These are phyloP conservation scores for Siphonodentalium dalli DNA, from an alignment of 2,888 invertebrate species.

Conservation along the genomic window DNA sequence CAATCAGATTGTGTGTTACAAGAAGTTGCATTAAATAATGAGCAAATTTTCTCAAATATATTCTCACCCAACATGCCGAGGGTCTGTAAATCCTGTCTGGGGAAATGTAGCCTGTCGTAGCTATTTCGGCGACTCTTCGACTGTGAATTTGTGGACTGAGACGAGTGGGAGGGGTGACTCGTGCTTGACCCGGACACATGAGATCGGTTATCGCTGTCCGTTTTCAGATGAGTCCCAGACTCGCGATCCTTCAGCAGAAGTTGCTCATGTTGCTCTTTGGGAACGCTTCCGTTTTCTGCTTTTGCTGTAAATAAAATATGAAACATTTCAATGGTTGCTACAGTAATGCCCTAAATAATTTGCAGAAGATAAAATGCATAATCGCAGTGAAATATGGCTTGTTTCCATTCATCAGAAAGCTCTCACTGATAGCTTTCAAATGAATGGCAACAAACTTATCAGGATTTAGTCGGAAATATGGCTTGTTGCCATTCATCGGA, in stretches of 20 bases:
- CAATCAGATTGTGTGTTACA: too few species aligned
- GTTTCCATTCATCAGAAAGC: too few species aligned
- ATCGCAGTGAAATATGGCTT: too few species aligned
- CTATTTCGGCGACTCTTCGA: constrained; percentile 61
- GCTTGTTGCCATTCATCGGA: too few species aligned
- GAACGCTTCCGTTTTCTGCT: constrained; percentile 71
- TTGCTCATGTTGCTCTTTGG: constrained; percentile 58
- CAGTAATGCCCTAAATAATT: too few species aligned
- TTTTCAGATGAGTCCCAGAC: constrained; percentile 63
- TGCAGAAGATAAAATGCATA: too few species aligned
- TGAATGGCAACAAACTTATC: too few species aligned
- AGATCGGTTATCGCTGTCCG: constrained; percentile 66
- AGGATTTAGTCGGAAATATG: too few species aligned
- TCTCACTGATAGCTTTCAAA: too few species aligned
- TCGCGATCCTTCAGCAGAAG: constrained; percentile 60
- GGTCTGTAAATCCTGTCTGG: constrained; percentile 75
- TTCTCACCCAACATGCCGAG: constrained; percentile 68
- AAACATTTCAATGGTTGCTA: too few species aligned
- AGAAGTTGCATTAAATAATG: too few species aligned
- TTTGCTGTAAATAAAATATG: constrained; percentile 67
- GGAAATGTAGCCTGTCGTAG: constrained; percentile 78
- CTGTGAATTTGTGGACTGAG: constrained; percentile 71
- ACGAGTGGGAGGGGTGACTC: constrained; percentile 61
- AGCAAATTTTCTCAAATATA: too few species aligned
- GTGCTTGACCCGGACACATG: constrained; percentile 62